Evolutionary conservation across 37 sponge, comb jelly and placozoan genomes (phyloP), one percentile per base, ranked within the genome.

Genomic region (Petrosia ficiformis): DNA sequence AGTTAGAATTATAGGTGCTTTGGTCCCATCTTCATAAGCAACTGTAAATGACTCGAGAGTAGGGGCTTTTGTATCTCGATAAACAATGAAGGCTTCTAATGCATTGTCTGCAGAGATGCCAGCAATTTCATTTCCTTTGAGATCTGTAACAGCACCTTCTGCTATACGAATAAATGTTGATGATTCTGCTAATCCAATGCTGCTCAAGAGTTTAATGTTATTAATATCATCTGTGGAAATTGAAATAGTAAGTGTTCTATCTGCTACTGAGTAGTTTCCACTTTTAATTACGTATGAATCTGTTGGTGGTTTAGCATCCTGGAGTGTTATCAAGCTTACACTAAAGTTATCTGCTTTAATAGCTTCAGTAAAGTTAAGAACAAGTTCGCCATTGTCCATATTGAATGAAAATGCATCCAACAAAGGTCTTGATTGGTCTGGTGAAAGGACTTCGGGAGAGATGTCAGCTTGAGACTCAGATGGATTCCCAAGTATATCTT

Each of bases 351-450:
- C 77, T 1, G 80, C 71, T 19, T 36, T 37, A 28, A 95, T 48
- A 26, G 88, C 70, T 66, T 95, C 92, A 58, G 82, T 77, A 73
- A 95, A 95, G 19, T 86, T 92, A 29, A 95, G 48, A 34, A 71
- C 31, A 19, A 95, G 63, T 19, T 71, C 41, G 56, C 96, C 96
- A 77, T 56, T 79, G 74, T 95, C 89, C 84, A 89, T 71, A 57
- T 92, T 73, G 5, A 95, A 29, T n/a, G 63, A 69, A 72, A 79
- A 95, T 5, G 69, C 35, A 8, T 59, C 34, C 37, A 95, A 61
- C 1, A 29, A 16, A 29, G 91, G 91, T 34, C 87, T 79, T 41
- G 70, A 72, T 37, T 72, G 41, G 37, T 91, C 91, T 31, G 80
- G 67, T 34, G 40, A 56, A 1, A 91, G 40, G 0, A 44, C 40